Conservation (phyloP, 2,797 vertebrate species). For the Limnodromus scolopaceus region DNA sequence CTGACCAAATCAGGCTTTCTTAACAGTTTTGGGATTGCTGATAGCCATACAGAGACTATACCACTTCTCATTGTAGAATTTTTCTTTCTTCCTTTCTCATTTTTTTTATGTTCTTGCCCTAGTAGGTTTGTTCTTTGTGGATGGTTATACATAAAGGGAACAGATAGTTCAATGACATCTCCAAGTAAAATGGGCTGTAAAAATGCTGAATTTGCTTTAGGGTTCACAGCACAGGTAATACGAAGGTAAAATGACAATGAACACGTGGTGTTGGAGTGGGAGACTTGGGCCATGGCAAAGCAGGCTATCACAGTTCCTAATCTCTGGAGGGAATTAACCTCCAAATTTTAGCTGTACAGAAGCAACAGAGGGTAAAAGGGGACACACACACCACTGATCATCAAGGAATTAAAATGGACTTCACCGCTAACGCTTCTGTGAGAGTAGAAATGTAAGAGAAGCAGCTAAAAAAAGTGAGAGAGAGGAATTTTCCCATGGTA, state of each 20-base stretch:
- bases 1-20: background rate
- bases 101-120: background rate
- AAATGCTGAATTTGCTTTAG: background rate
- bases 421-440: background rate
- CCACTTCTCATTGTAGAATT: background rate
- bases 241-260: background rate
- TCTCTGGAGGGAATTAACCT: background rate
- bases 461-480: background rate
- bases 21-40: background rate
- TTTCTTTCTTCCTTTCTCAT: background rate
- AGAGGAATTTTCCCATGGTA: background rate
- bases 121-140: background rate
- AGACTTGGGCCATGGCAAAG: background rate
- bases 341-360: background rate
- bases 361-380: fast-evolving
- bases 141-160: background rate
- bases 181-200: background rate
- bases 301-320: background rate
- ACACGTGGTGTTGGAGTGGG: background rate
- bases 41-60: background rate
- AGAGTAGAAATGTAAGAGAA: background rate
- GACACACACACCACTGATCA: background rate
- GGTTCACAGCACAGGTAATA: background rate
- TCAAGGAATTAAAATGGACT: background rate
- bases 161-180: background rate